Evolutionary conservation across 2,797 vertebrate genomes (phyloP).

Genomic region (Sebastes taczanowskii): DNA sequence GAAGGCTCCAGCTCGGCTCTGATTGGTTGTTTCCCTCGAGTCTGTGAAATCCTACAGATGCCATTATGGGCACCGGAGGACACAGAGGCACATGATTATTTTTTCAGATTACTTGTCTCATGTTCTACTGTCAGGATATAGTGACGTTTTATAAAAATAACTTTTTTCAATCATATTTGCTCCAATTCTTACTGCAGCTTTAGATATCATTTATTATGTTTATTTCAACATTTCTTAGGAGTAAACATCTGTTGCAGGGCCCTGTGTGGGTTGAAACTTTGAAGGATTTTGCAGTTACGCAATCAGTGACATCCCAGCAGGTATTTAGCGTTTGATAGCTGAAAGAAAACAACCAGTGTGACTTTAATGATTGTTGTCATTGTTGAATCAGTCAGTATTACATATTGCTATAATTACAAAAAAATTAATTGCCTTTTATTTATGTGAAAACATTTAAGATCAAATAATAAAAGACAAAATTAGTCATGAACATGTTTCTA

Average conservation of each 20-base stretch:
- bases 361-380: neutral
- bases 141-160: too few species aligned
- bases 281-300: neutral
- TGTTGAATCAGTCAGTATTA: neutral
- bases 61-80: fast-evolving
- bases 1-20: too few species aligned
- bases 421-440: neutral
- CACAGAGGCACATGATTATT: too few species aligned
- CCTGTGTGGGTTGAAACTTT: neutral
- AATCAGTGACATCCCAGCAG: neutral
- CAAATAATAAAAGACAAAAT: neutral
- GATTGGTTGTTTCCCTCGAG: too few species aligned
- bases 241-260: neutral
- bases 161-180: too few species aligned
- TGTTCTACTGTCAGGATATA: too few species aligned
- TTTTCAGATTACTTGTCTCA: too few species aligned
- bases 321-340: neutral
- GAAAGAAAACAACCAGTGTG: neutral
- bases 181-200: too few species aligned
- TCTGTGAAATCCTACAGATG: too few species aligned
- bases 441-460: neutral
- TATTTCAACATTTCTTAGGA: neutral
- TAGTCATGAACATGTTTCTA: neutral
- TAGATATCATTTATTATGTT: neutral
- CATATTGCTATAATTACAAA: neutral